Conservation (phyloP, 2,797 vertebrate genomes). For the Oreochromis mossambicus region DNA sequence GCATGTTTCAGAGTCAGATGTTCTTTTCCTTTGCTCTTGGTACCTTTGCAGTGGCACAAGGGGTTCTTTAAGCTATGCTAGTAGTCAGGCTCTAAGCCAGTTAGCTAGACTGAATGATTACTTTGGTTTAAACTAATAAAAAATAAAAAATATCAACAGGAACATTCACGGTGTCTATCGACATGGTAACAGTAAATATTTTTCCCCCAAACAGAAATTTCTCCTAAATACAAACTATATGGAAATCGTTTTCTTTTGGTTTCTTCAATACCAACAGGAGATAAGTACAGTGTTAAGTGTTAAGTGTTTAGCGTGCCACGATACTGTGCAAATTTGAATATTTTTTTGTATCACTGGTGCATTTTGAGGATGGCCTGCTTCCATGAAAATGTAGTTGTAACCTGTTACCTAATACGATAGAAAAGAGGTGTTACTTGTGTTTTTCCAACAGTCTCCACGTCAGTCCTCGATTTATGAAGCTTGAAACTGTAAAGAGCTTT, state of each 20-base stretch:
- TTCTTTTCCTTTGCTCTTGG: background rate
- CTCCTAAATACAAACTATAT: background rate
- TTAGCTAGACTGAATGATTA: background rate
- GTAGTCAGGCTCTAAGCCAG: background rate
- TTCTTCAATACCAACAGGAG: background rate
- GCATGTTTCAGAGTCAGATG: background rate
- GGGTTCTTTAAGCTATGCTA: background rate
- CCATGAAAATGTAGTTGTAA: background rate
- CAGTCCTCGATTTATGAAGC: background rate
- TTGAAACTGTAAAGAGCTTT: background rate
- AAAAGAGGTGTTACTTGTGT: background rate
- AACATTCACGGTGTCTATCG: background rate
- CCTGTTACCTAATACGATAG: background rate
- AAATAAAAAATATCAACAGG: background rate
- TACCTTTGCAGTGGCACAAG: background rate
- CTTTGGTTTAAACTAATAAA: background rate
- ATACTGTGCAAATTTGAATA: background rate
- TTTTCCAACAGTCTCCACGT: background rate
- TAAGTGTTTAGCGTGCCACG: no score
- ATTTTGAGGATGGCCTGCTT: background rate
- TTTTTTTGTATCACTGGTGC: background rate
- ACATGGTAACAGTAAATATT: background rate
- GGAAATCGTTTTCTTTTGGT: background rate
- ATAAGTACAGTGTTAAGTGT: background rate
- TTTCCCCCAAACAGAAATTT: background rate